Evolutionary conservation across 2,888 invertebrate genomes (phyloP), one percentile per base, ranked within the genome.

Genomic region (Athrips mouffetella): DNA sequence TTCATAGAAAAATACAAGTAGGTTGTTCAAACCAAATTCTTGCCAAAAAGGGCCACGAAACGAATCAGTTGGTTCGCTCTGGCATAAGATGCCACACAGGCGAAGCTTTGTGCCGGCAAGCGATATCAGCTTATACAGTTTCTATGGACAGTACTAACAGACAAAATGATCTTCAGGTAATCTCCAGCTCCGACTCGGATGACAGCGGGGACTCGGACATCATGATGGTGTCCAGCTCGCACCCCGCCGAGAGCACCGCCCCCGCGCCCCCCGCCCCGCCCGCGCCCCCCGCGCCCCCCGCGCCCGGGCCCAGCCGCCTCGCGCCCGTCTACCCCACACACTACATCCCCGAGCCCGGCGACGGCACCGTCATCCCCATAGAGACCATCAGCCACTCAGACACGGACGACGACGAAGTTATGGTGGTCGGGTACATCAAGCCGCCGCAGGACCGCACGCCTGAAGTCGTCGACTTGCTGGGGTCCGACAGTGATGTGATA

Each of bases 381-480:
- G 89, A 89, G 59, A 86, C 87, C 15, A 76, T 89, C 52, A 82
- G 84, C 4, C 84, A 84, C 45, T 87, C 88, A 0, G 88, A 86
- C 60, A 76, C 86, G 57, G 82, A 84, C 54, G 86, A 85, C 8
- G 87, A 89, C 20, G 91, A 91, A 54, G 91, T 91, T 20, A 88
- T 90, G 69, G 88, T 93, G 45, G 89, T 93, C 7, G 91, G 91
- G 1, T 91, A 90, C 62, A 90, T 93, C 23, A 92, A 92, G 66
- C 92, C 93, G 29, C 91, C 91, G 51, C 89, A 89, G 55, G 91
- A 91, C 57, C 83, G 93, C 49, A 92, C 93, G 31, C 93, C 93
- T 0, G 91, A 91, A 67, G 86, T 92, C 1, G 90, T 92, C 13
- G 90, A 91, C 57, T 67, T 92, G 49, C 70, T 89, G 8, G 90